phyloP scores from a whole-genome alignment of 1,140 invertebrate genomes.

The Stegodyphus dumicola region DNA sequence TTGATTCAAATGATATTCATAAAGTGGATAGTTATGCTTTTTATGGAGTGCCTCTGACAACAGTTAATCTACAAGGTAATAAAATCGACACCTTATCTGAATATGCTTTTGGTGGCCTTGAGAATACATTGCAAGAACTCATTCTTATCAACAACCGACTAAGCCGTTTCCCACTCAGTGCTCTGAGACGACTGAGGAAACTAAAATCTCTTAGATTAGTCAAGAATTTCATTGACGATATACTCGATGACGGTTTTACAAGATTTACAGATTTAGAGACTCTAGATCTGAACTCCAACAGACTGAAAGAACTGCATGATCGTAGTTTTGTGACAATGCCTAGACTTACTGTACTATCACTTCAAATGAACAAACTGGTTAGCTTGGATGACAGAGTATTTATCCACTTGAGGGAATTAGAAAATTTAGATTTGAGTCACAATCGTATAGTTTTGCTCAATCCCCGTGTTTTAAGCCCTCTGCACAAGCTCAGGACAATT shows the following conservation, averaged over 20 bases:
- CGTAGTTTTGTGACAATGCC: slow-evolving; percentile 84
- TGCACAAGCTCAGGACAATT: slow-evolving; percentile 80
- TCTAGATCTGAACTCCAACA: slow-evolving; percentile 87
- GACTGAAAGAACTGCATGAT: slow-evolving; percentile 78
- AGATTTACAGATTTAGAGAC: slow-evolving; percentile 78
- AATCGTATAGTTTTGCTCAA: slow-evolving; percentile 77
- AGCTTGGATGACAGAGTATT: slow-evolving; percentile 81
- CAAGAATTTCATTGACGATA: slow-evolving; percentile 81
- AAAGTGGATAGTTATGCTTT: slow-evolving; percentile 87
- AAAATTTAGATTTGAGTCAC: slow-evolving; percentile 86
- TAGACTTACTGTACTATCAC: slow-evolving; percentile 80
- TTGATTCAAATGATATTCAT: slow-evolving; percentile 85
- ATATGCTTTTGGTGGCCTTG: slow-evolving; percentile 84
- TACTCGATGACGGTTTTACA: slow-evolving; percentile 78
- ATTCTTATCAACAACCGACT: slow-evolving; percentile 88
- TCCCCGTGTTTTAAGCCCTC: slow-evolving; percentile 76
- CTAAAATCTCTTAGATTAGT: slow-evolving; percentile 81
- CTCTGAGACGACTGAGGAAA: slow-evolving; percentile 79
- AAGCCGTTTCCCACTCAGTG: slow-evolving; percentile 81
- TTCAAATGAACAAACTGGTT: slow-evolving; percentile 84
- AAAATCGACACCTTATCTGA: slow-evolving; percentile 76
- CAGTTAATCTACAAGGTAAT: slow-evolving; percentile 87
- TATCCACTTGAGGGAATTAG: slow-evolving; percentile 77
- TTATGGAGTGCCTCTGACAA: slow-evolving; percentile 82
- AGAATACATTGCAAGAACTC: slow-evolving; percentile 82